These are phyloP conservation scores for Nephrocerus scutellatus DNA, from an alignment of 2,888 invertebrate species.

Conservation along the genomic window DNA sequence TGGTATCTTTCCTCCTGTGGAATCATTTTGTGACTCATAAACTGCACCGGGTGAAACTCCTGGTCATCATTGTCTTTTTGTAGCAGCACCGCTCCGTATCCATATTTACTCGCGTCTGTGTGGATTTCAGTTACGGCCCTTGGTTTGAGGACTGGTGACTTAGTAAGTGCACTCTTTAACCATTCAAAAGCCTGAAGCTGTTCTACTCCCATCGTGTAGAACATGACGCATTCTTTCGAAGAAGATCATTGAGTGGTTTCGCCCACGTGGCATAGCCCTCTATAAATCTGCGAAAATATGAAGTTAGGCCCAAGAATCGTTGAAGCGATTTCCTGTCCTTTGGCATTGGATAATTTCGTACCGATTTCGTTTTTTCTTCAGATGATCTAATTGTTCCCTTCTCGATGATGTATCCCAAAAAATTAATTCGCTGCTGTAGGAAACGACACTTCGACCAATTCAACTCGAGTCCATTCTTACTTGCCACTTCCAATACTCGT, in stretches of 20 bases:
- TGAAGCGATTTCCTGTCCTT: slow-evolving; percentile 5
- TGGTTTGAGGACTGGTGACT: slow-evolving; percentile 3
- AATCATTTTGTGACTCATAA: slow-evolving; percentile 23
- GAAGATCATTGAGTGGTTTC: too few species aligned
- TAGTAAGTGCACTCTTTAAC: slow-evolving; percentile 2
- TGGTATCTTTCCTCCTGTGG: slow-evolving; percentile 20
- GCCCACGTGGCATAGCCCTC: neutral
- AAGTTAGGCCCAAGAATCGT: slow-evolving; percentile 8
- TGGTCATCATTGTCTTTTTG: slow-evolving; percentile 17
- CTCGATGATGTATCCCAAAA: slow-evolving; percentile 13
- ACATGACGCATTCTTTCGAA: too few species aligned
- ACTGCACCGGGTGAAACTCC: slow-evolving; percentile 23
- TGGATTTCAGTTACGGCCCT: slow-evolving; percentile 11
- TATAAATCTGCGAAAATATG: slow-evolving; percentile 11
- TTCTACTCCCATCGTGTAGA: slow-evolving; percentile 10
- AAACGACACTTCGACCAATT: slow-evolving; percentile 4
- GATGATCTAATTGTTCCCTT: slow-evolving; percentile 5
- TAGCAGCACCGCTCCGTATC: slow-evolving; percentile 12
- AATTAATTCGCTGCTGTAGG: neutral
- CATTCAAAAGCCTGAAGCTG: slow-evolving; percentile 2
- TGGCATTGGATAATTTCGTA: slow-evolving; percentile 10
- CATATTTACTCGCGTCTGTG: slow-evolving; percentile 15
- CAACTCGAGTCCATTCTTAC: neutral
- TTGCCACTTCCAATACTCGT: neutral
- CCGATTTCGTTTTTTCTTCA: slow-evolving; percentile 5